Evolutionary conservation across 1,140 invertebrate genomes (phyloP).

Genomic region (Teleopsis dalmanni): DNA sequence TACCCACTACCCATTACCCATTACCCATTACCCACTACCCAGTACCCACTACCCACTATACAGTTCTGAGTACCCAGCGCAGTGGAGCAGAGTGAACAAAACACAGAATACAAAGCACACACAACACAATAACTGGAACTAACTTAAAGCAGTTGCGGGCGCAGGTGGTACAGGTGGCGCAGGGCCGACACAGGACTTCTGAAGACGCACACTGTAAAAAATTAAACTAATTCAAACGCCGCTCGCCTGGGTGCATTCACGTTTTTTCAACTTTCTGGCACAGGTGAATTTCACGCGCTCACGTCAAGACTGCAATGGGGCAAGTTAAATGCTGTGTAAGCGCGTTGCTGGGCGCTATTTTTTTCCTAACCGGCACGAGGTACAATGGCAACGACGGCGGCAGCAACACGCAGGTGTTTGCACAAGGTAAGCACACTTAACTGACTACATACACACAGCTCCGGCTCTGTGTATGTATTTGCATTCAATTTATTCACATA

Average conservation of each 20-base stretch:
- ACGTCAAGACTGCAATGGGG: conserved; percentile 3
- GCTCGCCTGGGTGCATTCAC: neutral
- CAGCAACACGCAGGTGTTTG: conserved; percentile 13
- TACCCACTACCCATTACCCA: too few species aligned
- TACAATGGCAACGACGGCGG: conserved; percentile 8
- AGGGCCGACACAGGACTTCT: neutral
- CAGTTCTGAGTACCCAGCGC: neutral
- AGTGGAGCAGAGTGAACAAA: neutral
- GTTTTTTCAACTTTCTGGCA: too few species aligned
- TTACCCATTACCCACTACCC: too few species aligned
- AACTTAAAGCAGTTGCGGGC: neutral
- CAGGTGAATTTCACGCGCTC: too few species aligned
- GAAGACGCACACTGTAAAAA: too few species aligned
- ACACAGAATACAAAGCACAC: neutral
- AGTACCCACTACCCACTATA: neutral
- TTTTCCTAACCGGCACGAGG: conserved; percentile 9
- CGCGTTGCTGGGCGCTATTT: conserved; percentile 6
- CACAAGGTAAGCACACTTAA: conserved; percentile 14
- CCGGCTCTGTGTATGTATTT: neutral
- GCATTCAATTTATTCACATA: neutral
- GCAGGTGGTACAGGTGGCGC: neutral
- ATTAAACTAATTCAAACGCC: too few species aligned
- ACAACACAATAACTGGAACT: neutral
- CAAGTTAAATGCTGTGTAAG: conserved; percentile 13
- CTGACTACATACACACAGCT: neutral